phyloP scores from a whole-genome alignment of 2,888 invertebrate genomes.

The Anaspis maculata region DNA sequence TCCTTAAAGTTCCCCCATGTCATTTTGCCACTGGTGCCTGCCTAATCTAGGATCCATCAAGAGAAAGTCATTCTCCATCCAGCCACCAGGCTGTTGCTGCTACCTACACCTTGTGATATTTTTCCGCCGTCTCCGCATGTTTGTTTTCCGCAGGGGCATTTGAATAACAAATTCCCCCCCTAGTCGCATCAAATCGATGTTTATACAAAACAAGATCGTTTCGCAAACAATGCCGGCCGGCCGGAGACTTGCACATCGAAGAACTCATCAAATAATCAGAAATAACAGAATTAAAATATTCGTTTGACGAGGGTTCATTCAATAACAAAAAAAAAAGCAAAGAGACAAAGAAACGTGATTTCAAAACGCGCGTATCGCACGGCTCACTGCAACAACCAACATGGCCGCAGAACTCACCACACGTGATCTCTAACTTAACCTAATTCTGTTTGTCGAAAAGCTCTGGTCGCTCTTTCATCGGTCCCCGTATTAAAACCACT shows the following conservation, averaged over 20 bases:
- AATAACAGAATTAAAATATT: constrained; percentile 1
- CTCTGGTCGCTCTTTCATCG: constrained; percentile 28
- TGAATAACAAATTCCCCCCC: constrained; percentile 4
- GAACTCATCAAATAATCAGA: constrained; percentile 3
- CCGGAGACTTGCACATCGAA: neutral
- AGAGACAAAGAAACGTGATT: too few species aligned
- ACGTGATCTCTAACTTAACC: constrained; percentile 28
- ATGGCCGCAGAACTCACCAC: constrained; percentile 4
- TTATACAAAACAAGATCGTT: constrained; percentile 1
- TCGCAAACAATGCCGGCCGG: neutral
- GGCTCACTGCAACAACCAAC: too few species aligned
- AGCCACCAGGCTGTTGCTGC: too few species aligned
- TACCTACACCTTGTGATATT: too few species aligned
- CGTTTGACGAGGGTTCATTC: neutral
- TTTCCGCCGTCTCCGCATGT: too few species aligned
- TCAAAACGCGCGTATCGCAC: too few species aligned
- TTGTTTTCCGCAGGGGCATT: constrained; percentile 4
- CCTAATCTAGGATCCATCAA: too few species aligned
- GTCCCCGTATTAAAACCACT: constrained; percentile 27
- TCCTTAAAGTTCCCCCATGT: too few species aligned
- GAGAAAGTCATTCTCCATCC: too few species aligned
- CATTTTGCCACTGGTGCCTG: too few species aligned
- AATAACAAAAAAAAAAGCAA: constrained; percentile 1
- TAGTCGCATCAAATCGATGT: neutral
- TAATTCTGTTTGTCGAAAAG: constrained; percentile 32